A percentile compares a stretch with the other conserved stretches of the same genome.
phyloP scores from a whole-genome alignment of 2,113 vertebrate genomes.

The Neogobius melanostomus region DNA sequence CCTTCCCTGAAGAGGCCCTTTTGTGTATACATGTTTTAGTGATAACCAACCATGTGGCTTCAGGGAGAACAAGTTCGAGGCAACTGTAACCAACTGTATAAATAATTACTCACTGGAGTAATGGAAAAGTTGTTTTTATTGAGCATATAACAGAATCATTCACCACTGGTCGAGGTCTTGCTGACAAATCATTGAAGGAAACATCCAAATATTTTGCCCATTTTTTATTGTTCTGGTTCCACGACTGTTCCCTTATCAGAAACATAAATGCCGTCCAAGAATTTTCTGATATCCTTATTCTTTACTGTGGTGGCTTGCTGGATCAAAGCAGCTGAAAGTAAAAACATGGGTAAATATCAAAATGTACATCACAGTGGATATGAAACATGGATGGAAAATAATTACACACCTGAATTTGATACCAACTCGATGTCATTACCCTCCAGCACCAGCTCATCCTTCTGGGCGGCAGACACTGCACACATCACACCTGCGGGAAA shows the following conservation, averaged over 20 bases:
- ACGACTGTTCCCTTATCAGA: slow-evolving; percentile 96
- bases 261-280: slow-evolving; percentile 98
- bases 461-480: slow-evolving; percentile 88
- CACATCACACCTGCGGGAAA: slow-evolving; percentile 85
- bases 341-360: slow-evolving; percentile 38
- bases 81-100: background rate
- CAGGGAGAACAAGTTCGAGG: too few relatives aligned
- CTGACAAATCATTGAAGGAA: background rate
- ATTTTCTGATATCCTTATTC: slow-evolving; percentile 99
- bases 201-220: slow-evolving; percentile 3
- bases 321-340: slow-evolving; percentile 91
- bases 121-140: slow-evolving; percentile 11
- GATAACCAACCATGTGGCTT: too few relatives aligned
- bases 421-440: slow-evolving; percentile 98
- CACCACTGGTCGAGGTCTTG: background rate
- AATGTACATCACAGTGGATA: slow-evolving; percentile 1
- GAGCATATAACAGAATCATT: background rate
- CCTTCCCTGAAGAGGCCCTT: too few relatives aligned
- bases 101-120: background rate
- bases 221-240: slow-evolving; percentile 73
- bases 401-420: slow-evolving; percentile 91
- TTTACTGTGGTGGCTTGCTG: slow-evolving; percentile 99
- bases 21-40: too few relatives aligned
- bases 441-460: slow-evolving; percentile 96
- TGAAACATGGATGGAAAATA: background rate